Conservation (phyloP, 2,888 invertebrate species). For the Villa cingulata region DNA sequence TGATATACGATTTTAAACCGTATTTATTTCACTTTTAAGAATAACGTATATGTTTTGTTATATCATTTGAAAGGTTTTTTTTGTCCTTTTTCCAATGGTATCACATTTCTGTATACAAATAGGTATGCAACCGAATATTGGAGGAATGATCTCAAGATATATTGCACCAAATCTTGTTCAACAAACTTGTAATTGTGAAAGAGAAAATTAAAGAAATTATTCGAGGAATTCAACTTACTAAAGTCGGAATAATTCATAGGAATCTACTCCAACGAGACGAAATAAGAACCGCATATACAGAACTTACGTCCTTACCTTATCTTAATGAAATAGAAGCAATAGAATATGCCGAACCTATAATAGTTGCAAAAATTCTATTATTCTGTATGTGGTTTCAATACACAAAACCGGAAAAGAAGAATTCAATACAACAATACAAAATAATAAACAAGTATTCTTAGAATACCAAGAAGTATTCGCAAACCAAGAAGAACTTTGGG, state of each 20-base stretch:
- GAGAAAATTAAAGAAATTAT: neutral
- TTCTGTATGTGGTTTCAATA: no score
- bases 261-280: neutral
- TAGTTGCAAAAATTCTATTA: no score
- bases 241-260: neutral
- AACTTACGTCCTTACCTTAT: conserved; percentile 3
- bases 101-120: no score
- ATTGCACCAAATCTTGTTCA: conserved; percentile 1
- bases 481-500: no score
- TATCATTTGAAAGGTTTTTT: no score
- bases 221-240: neutral
- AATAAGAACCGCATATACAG: neutral
- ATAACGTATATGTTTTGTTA: no score
- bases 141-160: neutral
- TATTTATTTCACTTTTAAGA: no score
- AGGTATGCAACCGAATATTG: neutral
- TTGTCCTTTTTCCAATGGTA: no score
- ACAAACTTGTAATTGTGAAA: neutral
- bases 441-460: no score
- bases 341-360: conserved; percentile 4
- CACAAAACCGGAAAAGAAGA: neutral
- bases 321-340: conserved; percentile 5
- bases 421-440: no score
- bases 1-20: no score
- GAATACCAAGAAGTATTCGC: no score